Percentiles rank a stretch among this genome's conserved stretches.
These are phyloP conservation scores for Leptodactylus fallax DNA, from an alignment of 2,797 vertebrate species.

Conservation along the genomic window DNA sequence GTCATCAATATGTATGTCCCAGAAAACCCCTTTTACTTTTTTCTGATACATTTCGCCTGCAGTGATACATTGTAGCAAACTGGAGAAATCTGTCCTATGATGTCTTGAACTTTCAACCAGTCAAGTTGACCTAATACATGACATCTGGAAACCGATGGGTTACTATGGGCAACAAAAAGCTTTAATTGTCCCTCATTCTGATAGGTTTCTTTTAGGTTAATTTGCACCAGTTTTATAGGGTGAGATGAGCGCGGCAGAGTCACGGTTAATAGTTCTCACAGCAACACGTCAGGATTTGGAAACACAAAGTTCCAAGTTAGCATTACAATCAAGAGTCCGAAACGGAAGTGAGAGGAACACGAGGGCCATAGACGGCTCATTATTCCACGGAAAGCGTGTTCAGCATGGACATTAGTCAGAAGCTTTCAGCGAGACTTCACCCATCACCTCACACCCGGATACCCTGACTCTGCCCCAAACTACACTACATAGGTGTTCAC, in stretches of 20 bases:
- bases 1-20: neutral
- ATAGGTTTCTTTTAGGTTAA: neutral
- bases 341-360: slow-evolving; percentile 52
- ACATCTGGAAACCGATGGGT: neutral
- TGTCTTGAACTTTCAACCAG: neutral
- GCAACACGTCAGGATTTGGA: slow-evolving; percentile 22
- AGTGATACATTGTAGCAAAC: neutral
- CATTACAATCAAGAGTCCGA: slow-evolving; percentile 39
- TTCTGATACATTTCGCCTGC: neutral
- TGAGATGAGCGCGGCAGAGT: neutral
- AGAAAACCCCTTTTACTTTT: neutral
- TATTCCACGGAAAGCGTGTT: slow-evolving; percentile 47
- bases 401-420: slow-evolving; percentile 52
- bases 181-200: neutral
- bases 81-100: too few relatives aligned
- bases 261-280: slow-evolving; percentile 17
- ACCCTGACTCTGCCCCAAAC: slow-evolving; percentile 23
- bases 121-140: neutral
- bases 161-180: neutral
- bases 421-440: slow-evolving; percentile 51
- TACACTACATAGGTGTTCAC: neutral
- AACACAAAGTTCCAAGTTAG: slow-evolving; percentile 58
- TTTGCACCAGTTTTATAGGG: neutral
- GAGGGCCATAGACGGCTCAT: slow-evolving; percentile 49
- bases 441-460: slow-evolving; percentile 10